Percentiles rank a stretch among this genome's conserved stretches.
phyloP scores from a whole-genome alignment of 2,113 vertebrate species.

The Globicephala melas region DNA sequence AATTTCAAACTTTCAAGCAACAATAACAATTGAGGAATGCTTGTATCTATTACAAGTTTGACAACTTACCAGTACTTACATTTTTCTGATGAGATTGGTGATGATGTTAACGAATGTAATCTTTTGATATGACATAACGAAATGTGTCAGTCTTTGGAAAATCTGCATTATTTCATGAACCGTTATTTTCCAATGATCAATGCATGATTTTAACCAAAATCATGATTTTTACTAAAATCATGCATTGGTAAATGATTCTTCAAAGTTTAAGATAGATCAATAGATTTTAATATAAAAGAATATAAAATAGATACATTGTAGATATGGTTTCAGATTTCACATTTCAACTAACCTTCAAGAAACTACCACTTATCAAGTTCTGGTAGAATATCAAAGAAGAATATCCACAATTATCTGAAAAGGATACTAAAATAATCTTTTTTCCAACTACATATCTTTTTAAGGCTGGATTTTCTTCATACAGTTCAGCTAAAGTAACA shows the following conservation, averaged over 20 bases:
- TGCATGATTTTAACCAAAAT: neutral
- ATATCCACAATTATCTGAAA: neutral
- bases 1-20: conserved; percentile 12
- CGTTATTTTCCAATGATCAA: neutral
- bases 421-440: neutral
- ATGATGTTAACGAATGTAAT: neutral
- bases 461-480: neutral
- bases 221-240: neutral
- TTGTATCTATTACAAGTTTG: neutral
- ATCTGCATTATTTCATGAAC: neutral
- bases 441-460: neutral
- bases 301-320: neutral
- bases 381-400: neutral
- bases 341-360: neutral
- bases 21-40: neutral
- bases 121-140: neutral
- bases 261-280: neutral
- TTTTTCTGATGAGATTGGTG: neutral
- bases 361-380: neutral
- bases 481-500: neutral
- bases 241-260: neutral
- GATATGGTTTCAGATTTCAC: neutral
- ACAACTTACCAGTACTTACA: neutral
- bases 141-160: neutral
- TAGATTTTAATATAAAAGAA: neutral